phyloP scores from a whole-genome alignment of 2,113 vertebrate genomes.

The Rissa tridactyla region DNA sequence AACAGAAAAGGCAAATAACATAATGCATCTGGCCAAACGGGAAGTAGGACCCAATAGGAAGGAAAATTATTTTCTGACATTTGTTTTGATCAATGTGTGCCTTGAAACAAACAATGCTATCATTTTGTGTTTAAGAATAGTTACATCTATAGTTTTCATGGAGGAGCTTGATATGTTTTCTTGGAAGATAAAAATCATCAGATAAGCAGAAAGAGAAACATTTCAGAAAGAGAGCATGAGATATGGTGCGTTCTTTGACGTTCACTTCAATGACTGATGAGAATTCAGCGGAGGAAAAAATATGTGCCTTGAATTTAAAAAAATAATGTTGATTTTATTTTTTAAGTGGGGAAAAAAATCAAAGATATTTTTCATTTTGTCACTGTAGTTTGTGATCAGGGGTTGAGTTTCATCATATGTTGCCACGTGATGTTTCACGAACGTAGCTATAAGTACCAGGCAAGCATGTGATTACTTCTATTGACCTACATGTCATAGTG shows the following conservation, averaged over 20 bases:
- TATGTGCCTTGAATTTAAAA: not conserved
- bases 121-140: not conserved
- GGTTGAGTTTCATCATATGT: not conserved
- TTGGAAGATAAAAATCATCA: not conserved
- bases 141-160: not conserved
- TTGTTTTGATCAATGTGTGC: not conserved
- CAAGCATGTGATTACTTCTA: conserved; percentile 28
- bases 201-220: not conserved
- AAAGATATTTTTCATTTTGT: not conserved
- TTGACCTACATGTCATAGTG: not conserved
- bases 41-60: not conserved
- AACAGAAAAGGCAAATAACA: not conserved
- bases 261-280: not conserved
- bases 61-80: not conserved
- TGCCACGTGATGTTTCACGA: not conserved
- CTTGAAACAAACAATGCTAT: not conserved
- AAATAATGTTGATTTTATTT: not conserved
- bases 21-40: not conserved
- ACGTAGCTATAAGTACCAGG: not conserved
- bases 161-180: not conserved
- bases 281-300: not conserved
- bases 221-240: not conserved
- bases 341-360: not conserved
- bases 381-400: not conserved
- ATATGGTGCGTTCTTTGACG: not conserved